Evolutionary conservation across 2,888 invertebrate genomes (phyloP).

Genomic region (Conchocele bisecta): DNA sequence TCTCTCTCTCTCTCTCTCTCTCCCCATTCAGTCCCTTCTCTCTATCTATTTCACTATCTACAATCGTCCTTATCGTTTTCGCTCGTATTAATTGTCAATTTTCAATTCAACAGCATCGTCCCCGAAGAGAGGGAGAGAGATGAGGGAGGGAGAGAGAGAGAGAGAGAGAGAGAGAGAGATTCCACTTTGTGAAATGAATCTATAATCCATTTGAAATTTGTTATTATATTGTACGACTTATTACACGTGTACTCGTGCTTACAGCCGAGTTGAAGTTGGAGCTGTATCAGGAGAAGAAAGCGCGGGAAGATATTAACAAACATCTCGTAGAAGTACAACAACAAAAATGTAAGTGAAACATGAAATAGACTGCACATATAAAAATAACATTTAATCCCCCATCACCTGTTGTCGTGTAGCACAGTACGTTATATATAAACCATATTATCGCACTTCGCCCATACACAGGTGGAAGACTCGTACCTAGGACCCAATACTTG

Average conservation of each 20-base stretch:
- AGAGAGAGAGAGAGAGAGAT: too few species aligned
- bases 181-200: too few species aligned
- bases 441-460: too few species aligned
- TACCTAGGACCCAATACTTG: too few species aligned
- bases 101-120: too few species aligned
- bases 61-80: neutral
- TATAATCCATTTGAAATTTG: neutral
- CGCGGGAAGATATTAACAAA: slow-evolving; percentile 96
- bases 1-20: neutral
- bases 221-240: neutral
- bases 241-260: slow-evolving; percentile 77
- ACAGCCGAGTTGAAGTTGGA: slow-evolving; percentile 98
- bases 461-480: too few species aligned
- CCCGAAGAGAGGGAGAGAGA: too few species aligned
- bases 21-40: neutral
- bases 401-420: neutral
- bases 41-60: neutral
- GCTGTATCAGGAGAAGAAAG: slow-evolving; percentile 94
- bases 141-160: too few species aligned
- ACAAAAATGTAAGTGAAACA: slow-evolving; percentile 90
- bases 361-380: neutral
- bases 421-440: too few species aligned
- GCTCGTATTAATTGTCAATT: neutral
- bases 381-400: neutral
- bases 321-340: slow-evolving; percentile 97